Conservation (phyloP, 2,113 vertebrate genomes). For the Apistogramma diplotaenia region DNA sequence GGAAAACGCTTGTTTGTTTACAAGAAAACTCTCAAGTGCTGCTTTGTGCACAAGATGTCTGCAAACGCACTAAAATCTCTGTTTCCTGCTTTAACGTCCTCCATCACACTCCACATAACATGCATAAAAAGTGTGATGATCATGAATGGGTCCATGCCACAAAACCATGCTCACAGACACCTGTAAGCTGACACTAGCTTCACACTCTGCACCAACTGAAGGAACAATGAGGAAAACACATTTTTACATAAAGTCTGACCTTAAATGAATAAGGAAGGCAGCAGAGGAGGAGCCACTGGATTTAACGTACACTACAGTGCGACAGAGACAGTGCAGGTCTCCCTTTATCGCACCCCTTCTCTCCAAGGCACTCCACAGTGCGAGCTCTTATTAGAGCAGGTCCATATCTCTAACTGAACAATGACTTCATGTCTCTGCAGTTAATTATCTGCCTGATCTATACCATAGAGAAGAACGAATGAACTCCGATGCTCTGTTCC, state of each 20-base stretch:
- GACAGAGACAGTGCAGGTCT: background rate
- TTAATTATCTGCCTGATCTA: conserved; percentile 72
- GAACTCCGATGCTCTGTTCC: conserved; percentile 47
- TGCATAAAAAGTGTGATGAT: background rate
- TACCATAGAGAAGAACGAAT: conserved; percentile 65
- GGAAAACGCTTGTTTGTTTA: no score
- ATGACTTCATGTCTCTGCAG: conserved; percentile 63
- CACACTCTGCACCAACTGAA: background rate
- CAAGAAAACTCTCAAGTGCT: background rate
- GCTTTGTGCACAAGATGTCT: no score
- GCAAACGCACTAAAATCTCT: no score
- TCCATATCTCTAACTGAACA: conserved; percentile 61
- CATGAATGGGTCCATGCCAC: background rate
- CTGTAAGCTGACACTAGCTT: background rate
- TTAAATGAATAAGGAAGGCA: background rate
- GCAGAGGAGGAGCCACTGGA: background rate
- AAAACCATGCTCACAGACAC: background rate
- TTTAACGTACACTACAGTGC: background rate
- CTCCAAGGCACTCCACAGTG: conserved; percentile 21
- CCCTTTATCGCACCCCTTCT: conserved; percentile 14
- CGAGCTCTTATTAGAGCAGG: conserved; percentile 32
- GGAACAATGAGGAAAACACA: background rate
- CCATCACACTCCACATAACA: background rate
- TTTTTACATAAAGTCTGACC: background rate
- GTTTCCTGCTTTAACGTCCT: no score